Evolutionary conservation across 2,888 invertebrate genomes (phyloP), one percentile per base, ranked within the genome.

Genomic region (Andrena trimmerana): DNA sequence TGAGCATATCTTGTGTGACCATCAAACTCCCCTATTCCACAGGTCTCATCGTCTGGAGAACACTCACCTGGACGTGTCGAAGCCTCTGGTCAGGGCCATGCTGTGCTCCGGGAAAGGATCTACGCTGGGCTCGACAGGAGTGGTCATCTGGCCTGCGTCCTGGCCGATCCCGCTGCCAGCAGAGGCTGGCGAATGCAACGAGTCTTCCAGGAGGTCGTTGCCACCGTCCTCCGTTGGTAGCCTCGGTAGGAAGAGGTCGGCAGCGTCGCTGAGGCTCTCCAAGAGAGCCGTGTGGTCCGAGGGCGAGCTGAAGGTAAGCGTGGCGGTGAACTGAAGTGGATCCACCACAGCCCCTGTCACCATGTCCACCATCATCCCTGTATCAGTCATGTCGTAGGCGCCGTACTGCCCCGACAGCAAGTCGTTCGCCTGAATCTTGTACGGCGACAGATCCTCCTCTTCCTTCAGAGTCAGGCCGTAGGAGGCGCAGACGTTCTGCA

Each of bases 311-410:
- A 98, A 97, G 69, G 97, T 97, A 72, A 98, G 93, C 0, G 97
- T 97, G 2, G 97, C 97, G 8, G 97, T 96, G 92, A 98, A 97
- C 90, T 97, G 97, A 67, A 97, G 95, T 42, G 97, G 97, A 94
- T 98, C 97, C 54, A 97, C 97, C 1, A 96, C 96, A 33, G 96
- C 96, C 52, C 96, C 96, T n/a, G 95, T 94, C 48, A 96, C 97
- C 95, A 97, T 96, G 91, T 97, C 97, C 16, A 97, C 97, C 95
- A 98, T 97, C 96, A 98, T 97, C 5, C 94, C 93, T 6, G 97
- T 96, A 89, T 97, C 97, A 60, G 94, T 94, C 10, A 94, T 94
- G 88, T 97, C 97, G 90, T 97, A 97, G 88, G 95, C 95, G 54
- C 95, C 95, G 86, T 95, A 95, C 13, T 94, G 94, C 54, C 95